Conservation (phyloP, 2,113 vertebrate species). For the Actenoides lindsayi region DNA sequence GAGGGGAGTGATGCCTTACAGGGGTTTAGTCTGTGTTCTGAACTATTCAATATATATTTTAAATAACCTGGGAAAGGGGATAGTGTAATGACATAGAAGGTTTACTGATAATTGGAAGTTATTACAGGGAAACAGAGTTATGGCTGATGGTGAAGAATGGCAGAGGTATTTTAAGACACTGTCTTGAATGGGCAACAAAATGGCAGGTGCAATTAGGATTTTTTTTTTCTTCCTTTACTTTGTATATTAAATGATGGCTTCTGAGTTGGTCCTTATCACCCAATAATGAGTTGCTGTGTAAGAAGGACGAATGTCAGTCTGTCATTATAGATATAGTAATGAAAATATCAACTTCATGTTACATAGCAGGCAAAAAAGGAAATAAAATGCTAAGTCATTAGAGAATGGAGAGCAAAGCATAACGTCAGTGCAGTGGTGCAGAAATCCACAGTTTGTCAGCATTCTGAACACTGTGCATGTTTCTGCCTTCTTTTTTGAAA, state of each 20-base stretch:
- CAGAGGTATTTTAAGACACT: not conserved
- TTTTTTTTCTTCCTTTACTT: not conserved
- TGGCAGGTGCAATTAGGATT: not conserved
- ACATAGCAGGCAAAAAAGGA: not conserved
- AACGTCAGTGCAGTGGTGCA: not conserved
- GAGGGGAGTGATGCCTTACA: not conserved
- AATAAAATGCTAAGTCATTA: not conserved
- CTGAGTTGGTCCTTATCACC: not conserved
- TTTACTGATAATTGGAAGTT: not conserved
- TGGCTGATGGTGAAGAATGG: not conserved
- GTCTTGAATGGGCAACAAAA: not conserved
- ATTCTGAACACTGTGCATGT: not conserved
- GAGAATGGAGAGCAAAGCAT: not conserved
- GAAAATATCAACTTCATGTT: not conserved
- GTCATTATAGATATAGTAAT: not conserved
- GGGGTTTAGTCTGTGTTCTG: not conserved
- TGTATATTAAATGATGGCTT: not conserved
- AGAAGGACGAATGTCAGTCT: not conserved
- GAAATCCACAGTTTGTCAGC: not conserved
- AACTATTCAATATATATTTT: not conserved
- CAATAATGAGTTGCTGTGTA: not conserved
- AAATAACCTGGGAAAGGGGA: not conserved
- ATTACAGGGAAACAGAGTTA: not conserved
- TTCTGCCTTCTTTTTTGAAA: not conserved
- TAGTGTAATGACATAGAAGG: not conserved